Evolutionary conservation across 2,888 invertebrate genomes (phyloP).

Genomic region (Polymixis flavicincta): DNA sequence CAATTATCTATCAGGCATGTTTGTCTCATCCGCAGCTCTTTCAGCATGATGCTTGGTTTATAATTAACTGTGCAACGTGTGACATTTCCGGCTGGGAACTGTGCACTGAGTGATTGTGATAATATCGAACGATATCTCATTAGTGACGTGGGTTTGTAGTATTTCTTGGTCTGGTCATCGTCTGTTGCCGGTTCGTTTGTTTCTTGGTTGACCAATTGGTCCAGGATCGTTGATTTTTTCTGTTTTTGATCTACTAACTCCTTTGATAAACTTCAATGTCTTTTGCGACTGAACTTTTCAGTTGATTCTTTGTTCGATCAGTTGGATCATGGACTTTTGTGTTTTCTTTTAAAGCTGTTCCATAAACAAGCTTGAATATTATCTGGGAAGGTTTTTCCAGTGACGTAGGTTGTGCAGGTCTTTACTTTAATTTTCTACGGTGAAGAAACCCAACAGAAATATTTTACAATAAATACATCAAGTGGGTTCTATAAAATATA

Average conservation of each 20-base stretch:
- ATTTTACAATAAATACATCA: neutral
- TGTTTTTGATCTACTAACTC: neutral
- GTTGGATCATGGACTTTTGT: neutral
- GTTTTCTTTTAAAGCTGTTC: neutral
- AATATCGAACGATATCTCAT: conserved; percentile 26
- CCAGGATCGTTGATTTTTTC: neutral
- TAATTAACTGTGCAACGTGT: conserved; percentile 49
- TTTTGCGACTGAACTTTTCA: neutral
- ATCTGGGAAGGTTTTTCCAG: neutral
- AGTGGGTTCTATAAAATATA: neutral
- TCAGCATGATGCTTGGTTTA: conserved; percentile 42
- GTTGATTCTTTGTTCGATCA: neutral
- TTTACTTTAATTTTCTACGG: neutral
- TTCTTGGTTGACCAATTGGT: neutral
- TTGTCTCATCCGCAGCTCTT: conserved; percentile 32
- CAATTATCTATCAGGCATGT: conserved; percentile 26
- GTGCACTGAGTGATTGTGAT: conserved; percentile 45
- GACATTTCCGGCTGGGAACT: conserved; percentile 56
- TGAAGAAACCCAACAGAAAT: neutral
- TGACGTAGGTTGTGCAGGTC: neutral
- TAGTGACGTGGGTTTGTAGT: conserved; percentile 8
- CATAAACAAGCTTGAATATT: neutral
- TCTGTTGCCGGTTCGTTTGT: neutral
- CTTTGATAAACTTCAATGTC: too few species aligned
- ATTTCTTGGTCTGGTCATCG: neutral